Percentiles rank a stretch among this genome's conserved stretches.
These are phyloP conservation scores for Lordiphosa andalusiaca DNA, from an alignment of 2,888 invertebrate species.

Conservation along the genomic window DNA sequence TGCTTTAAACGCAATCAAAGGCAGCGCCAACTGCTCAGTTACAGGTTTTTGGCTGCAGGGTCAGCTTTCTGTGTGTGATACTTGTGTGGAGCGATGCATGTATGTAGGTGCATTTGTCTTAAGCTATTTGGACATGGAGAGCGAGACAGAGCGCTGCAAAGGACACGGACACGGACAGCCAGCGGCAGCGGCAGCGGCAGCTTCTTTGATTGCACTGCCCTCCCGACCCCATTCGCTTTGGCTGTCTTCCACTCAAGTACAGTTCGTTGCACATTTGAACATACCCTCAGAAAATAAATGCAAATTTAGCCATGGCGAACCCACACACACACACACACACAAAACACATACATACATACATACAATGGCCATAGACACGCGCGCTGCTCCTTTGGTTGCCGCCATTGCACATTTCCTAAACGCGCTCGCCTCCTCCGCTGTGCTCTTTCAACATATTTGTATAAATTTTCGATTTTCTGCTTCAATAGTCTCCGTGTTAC, in stretches of 20 bases:
- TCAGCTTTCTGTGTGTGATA: slow-evolving; percentile 36
- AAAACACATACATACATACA: slow-evolving; percentile 12
- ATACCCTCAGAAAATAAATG: slow-evolving; percentile 73
- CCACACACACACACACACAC: slow-evolving; percentile 22
- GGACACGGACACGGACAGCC: slow-evolving; percentile 38
- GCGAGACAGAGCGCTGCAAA: slow-evolving; percentile 23
- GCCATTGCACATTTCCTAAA: slow-evolving; percentile 61
- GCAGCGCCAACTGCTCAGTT: slow-evolving; percentile 38
- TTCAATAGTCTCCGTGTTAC: slow-evolving; percentile 56
- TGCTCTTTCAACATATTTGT: slow-evolving; percentile 65
- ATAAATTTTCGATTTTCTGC: slow-evolving; percentile 74
- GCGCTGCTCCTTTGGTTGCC: slow-evolving; percentile 60
- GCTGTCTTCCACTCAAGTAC: slow-evolving; percentile 65
- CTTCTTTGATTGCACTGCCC: slow-evolving; percentile 57
- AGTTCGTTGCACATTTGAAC: slow-evolving; percentile 76
- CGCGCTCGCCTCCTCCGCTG: slow-evolving; percentile 27
- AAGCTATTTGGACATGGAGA: slow-evolving; percentile 45
- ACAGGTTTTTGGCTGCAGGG: slow-evolving; percentile 56
- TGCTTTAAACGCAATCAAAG: slow-evolving; percentile 55
- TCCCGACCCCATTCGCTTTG: slow-evolving; percentile 10
- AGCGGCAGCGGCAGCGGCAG: slow-evolving; percentile 51
- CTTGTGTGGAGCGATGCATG: slow-evolving; percentile 8
- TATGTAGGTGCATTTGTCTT: slow-evolving; percentile 56
- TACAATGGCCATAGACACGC: slow-evolving; percentile 17
- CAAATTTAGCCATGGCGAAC: slow-evolving; percentile 64